Base-by-base conservation (phyloP, 2,113 vertebrate species). In the Gyps fulvus region DNA sequence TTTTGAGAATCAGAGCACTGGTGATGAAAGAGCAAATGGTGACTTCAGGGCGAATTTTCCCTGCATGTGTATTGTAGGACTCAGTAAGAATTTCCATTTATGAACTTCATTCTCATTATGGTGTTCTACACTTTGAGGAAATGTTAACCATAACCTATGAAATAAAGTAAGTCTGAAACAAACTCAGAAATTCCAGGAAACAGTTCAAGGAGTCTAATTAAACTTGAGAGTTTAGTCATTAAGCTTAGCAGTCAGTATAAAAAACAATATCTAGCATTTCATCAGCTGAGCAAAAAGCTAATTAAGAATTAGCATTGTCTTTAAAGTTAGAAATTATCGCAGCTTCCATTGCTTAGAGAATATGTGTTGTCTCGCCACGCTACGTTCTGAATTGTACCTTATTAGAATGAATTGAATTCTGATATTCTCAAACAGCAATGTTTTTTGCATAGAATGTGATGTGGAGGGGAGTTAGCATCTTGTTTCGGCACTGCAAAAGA, bases 261-360 rank as follows among this genome's bases (percentile, higher is more conserved):
- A 87, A 74, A 47, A 3, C 9, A 83, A 6, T 62, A 87, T 87
- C 50, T 49, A 62, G 7, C 8, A 61, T 80, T 84, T 80, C 14
- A 52, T 83, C 63, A 89, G 50, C 32, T 86, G 23, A 94, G 61
- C 29, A 76, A 78, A 89, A 84, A 73, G 10, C 50, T 93, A 87
- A 91, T 95, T 93, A 87, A 54, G 38, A 77, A 90, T 92, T 93
- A 83, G 3, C 19, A 45, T 71, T 71, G 26, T 74, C 52, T 91
- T 91, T 81, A 86, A 69, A 95, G 63, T 69, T 62, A 45, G 36
- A 94, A 93, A 88, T 73, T 76, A 67, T 42, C 4, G 2, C 40
- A 63, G 10, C 25, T 86, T 70, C 25, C 10, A 25, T 34, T 92
- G 32, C 16, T 38, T 81, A 62, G 11, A 88, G 36, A 62, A 62